Evolutionary conservation across 2,113 vertebrate genomes (phyloP).

Genomic region (Eolophus roseicapilla): DNA sequence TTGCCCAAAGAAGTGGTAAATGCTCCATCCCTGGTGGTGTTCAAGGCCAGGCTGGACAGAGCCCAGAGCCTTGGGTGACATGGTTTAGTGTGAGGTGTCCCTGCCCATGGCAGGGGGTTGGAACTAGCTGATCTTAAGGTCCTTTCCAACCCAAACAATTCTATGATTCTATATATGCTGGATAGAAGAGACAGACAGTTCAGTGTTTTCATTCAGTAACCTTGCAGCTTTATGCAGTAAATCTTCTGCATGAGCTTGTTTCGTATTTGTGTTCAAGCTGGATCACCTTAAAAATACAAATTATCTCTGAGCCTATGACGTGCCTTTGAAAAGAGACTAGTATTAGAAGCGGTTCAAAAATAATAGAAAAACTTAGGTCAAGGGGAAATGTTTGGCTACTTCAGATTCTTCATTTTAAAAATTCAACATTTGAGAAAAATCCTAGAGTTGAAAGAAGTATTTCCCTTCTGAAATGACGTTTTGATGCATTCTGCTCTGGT

Average conservation of each 20-base stretch:
- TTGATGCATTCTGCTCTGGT: not conserved
- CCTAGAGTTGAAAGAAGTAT: not conserved
- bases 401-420: not conserved
- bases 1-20: too few relatives aligned
- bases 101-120: not conserved
- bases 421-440: not conserved
- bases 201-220: not conserved
- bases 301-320: not conserved
- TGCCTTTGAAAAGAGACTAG: not conserved
- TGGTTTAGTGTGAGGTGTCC: too few relatives aligned
- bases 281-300: slow-evolving; percentile 4
- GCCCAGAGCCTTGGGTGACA: too few relatives aligned
- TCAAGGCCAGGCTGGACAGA: too few relatives aligned
- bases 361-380: not conserved
- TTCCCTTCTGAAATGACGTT: not conserved
- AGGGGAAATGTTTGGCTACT: not conserved
- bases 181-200: not conserved
- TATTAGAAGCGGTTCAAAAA: not conserved
- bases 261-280: not conserved
- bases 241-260: not conserved
- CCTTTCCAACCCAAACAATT: not conserved
- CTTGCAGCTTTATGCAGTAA: not conserved
- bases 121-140: not conserved
- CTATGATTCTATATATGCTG: not conserved
- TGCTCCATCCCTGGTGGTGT: too few relatives aligned